phyloP scores from a whole-genome alignment of 2,888 invertebrate species.

The Silvanus unidentatus region DNA sequence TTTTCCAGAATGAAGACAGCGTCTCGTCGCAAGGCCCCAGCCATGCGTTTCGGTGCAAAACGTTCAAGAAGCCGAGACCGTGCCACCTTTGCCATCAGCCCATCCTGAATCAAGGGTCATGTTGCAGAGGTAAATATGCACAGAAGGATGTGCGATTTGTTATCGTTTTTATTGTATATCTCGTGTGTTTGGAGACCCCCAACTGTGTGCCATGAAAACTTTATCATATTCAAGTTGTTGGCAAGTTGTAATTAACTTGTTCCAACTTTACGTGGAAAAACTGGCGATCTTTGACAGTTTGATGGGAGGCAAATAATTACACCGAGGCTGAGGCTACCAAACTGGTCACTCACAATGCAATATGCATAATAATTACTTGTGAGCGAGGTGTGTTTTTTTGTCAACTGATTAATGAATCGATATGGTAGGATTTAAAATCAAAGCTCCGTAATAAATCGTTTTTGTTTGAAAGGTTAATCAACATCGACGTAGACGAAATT shows the following conservation, averaged over 20 bases:
- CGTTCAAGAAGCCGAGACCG: conserved; percentile 66
- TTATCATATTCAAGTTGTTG: conserved; percentile 2
- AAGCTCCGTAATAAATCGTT: too few relatives aligned
- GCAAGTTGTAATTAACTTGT: conserved; percentile 9
- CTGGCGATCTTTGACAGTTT: too few relatives aligned
- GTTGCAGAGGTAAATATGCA: conserved; percentile 64
- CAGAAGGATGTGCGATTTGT: neutral
- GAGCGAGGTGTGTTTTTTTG: too few relatives aligned
- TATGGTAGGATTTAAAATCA: too few relatives aligned
- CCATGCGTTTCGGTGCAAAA: conserved; percentile 70
- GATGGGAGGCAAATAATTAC: too few relatives aligned
- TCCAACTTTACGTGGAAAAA: conserved; percentile 3
- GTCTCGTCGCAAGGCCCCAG: conserved; percentile 54
- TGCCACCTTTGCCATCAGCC: conserved; percentile 77
- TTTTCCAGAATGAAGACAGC: conserved; percentile 61
- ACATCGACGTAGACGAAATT: too few relatives aligned
- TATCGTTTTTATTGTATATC: too few relatives aligned
- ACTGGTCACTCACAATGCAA: too few relatives aligned
- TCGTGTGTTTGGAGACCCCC: conserved; percentile 1
- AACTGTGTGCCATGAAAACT: conserved; percentile 7
- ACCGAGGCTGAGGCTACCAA: too few relatives aligned
- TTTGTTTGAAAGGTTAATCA: too few relatives aligned
- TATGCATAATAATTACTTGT: too few relatives aligned
- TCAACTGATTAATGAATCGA: too few relatives aligned
- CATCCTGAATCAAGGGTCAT: conserved; percentile 66